Evolutionary conservation across 2,888 invertebrate species (phyloP).

Genomic region (Hofmannophila pseudospretella): DNA sequence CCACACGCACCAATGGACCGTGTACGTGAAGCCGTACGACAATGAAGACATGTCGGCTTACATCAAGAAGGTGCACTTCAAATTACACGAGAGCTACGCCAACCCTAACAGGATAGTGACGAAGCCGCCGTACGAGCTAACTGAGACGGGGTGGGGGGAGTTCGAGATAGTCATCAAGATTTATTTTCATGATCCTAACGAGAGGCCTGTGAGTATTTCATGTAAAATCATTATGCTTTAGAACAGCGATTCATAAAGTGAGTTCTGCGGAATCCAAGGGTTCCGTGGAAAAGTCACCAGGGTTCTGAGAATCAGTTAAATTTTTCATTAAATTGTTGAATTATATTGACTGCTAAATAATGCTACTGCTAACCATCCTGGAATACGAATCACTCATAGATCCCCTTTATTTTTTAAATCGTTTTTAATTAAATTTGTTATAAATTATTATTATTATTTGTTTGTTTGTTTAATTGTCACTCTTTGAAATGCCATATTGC

Average conservation of each 20-base stretch:
- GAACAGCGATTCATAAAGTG: not conserved
- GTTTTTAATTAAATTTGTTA: too few relatives aligned
- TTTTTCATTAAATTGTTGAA: too few relatives aligned
- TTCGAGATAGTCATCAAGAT: constrained; percentile 99
- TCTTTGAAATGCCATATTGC: too few relatives aligned
- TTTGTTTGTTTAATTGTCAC: too few relatives aligned
- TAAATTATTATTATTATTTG: too few relatives aligned
- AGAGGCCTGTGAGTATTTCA: constrained; percentile 88
- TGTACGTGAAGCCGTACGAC: constrained; percentile 94
- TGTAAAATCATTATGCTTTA: too few relatives aligned
- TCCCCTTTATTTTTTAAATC: too few relatives aligned
- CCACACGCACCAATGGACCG: constrained; percentile 99
- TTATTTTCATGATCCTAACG: constrained; percentile 97
- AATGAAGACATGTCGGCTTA: constrained; percentile 96
- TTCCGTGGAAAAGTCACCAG: too few relatives aligned
- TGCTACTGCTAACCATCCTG: too few relatives aligned
- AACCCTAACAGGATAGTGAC: constrained; percentile 95
- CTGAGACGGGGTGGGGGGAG: constrained; percentile 99
- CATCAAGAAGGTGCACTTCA: constrained; percentile 97
- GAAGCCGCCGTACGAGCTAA: constrained; percentile 97
- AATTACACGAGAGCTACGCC: constrained; percentile 97
- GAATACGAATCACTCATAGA: too few relatives aligned
- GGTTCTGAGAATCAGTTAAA: too few relatives aligned
- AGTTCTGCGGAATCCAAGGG: constrained; percentile 1
- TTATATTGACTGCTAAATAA: too few relatives aligned